A percentile compares a stretch with the other conserved stretches of the same genome.
phyloP scores from a whole-genome alignment of 2,888 invertebrate species.

The Stenoptilia bipunctidactyla region DNA sequence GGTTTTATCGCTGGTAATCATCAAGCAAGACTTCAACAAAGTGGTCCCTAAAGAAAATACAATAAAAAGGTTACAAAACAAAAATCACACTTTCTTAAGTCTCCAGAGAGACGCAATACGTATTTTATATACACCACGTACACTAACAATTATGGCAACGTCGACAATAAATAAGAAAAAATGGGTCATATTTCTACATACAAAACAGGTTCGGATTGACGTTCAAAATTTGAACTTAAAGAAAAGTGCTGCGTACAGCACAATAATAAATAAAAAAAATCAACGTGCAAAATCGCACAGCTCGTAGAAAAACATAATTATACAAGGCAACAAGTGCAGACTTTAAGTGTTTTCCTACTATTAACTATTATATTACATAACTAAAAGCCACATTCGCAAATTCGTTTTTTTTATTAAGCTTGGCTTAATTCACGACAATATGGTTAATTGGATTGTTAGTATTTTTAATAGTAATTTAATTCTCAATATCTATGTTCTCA shows the following conservation, averaged over 20 bases:
- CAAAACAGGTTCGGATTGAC: constrained; percentile 26
- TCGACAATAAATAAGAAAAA: constrained; percentile 66
- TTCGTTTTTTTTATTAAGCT: constrained; percentile 51
- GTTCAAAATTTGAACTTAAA: constrained; percentile 24
- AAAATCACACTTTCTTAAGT: constrained; percentile 53
- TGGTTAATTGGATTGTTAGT: constrained; percentile 58
- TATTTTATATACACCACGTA: constrained; percentile 60
- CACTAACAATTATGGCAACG: constrained; percentile 71
- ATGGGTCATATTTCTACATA: constrained; percentile 56
- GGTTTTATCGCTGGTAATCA: constrained; percentile 26
- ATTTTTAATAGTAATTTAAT: constrained; percentile 37
- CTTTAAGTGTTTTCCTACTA: constrained; percentile 65
- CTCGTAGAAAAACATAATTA: constrained; percentile 48
- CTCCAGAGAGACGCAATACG: constrained; percentile 57
- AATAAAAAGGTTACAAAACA: constrained; percentile 45
- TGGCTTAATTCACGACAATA: constrained; percentile 56
- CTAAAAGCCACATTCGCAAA: constrained; percentile 62
- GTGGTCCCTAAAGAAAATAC: constrained; percentile 65
- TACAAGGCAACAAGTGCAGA: constrained; percentile 71
- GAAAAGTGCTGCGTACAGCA: constrained; percentile 41
- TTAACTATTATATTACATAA: constrained; percentile 48
- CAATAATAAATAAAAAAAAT: constrained; percentile 45
- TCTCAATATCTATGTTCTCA: constrained; percentile 25
- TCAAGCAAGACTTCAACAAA: constrained; percentile 39
- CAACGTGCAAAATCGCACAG: constrained; percentile 45